Base-by-base conservation (phyloP, 92 coral and sea anemone genomes). In the Palythoa heliodiscus region DNA sequence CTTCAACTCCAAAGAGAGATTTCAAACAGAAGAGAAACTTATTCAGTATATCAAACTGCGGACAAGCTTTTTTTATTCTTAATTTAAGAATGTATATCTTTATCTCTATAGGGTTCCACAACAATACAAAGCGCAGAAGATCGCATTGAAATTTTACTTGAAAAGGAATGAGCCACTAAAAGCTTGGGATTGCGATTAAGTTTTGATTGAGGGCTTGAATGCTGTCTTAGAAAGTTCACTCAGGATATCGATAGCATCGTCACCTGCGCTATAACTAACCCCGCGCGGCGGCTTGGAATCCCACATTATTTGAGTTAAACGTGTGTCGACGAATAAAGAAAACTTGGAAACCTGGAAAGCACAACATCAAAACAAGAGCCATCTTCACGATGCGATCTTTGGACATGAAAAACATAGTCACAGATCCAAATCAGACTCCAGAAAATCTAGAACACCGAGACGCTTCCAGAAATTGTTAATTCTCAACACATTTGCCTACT, bases 191-290 rank as follows among this genome's bases (percentile, higher is more conserved):
- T 53, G 19, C 29, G 73, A 50, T 24, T 66, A 80, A 10, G 29
- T 25, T 35, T 47, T 80, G 73, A 80, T 48, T 80, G 60, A 52
- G 29, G 11, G 74, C 37, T 80, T 80, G 29, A 54, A 40, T 14
- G 57, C 22, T 64, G 66, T 50, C 15, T 47, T 43, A 63, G 53
- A 67, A 23, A 80, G 20, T 48, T 80, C 73, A 53, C 48, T 23
- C 73, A 19, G 74, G 61, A 80, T 66, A 67, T 48, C 29, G 84
- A 80, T 80, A 80, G 50, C 50, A 43, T 24, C 60, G 84, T 80
- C 73, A 80, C 57, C 57, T 43, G 47, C 37, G 35, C 75, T 80
- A 80, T 80, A 39, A 80, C 66, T 80, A 80, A 63, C 57, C 43
- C 13, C 63, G 69, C 47, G 53, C 24, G n/a, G 29, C 8, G 35